Base-by-base conservation (phyloP, 2,797 vertebrate genomes). In the Otus scops region DNA sequence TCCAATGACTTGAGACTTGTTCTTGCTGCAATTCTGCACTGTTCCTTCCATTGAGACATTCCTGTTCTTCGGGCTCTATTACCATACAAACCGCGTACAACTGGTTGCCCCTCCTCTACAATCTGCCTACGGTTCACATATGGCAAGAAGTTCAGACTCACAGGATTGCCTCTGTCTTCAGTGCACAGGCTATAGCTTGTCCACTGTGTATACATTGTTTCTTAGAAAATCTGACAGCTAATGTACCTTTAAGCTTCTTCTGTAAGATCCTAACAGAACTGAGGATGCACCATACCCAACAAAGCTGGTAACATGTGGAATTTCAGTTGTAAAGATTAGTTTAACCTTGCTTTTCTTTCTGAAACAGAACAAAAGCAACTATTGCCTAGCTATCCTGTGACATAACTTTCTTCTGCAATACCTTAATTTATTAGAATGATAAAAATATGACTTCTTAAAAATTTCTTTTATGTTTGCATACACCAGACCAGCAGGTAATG, bases 61-160 rank as follows among this genome's bases (percentile, higher is more conserved):
- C 28, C 38, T 48, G 13, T 19, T 76, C 43, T 30, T 71, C 43
- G 14, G 59, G 9, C 22, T 36, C 48, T 69, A 20, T 38, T 21
- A 1, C 34, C 18, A 11, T 30, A 22, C 17, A 28, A 28, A 41
- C 7, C 4, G 18, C 8, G 11, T 54, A 13, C 1, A 0, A 1
- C 45, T 48, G 10, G 20, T 48, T 45, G 26, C 15, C 18, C 19
- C 3, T 50, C n/a, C 28, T 45, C 47, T 60, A 22, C 47, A n/a
- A 4, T 61, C 53, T 85, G 41, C 23, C 23, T 45, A 1, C 16
- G 13, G 48, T 53, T 91, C 61, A 53, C 27, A 20, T 43, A 16
- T 12, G 14, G 8, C 38, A 27, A n/a, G 15, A 65, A 50, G 30
- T 38, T 88, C 61, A 71, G 20, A 21, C 27, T 60, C 22, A 1